Conservation (phyloP, 2,888 invertebrate species). For the Callosobruchus maculatus region DNA sequence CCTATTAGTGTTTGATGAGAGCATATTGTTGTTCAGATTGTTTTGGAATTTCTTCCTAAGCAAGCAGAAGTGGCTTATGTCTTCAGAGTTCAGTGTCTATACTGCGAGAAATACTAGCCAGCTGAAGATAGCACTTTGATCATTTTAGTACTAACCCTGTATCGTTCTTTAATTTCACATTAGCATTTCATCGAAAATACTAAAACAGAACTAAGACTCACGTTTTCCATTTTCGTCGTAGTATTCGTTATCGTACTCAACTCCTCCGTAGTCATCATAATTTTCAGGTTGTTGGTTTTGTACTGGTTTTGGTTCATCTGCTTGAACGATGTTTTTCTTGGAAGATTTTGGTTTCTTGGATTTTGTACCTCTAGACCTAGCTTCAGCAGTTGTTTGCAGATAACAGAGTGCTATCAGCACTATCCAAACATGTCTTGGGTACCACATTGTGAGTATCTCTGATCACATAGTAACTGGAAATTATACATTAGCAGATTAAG, state of each 20-base stretch:
- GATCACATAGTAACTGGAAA: background rate
- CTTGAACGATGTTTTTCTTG: constrained; percentile 12
- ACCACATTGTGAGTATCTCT: constrained; percentile 22
- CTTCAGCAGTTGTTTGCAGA: constrained; percentile 30
- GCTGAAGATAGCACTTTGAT: too few relatives aligned
- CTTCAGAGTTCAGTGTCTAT: too few relatives aligned
- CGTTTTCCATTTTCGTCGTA: constrained; percentile 30
- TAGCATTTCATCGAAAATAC: too few relatives aligned
- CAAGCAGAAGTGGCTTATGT: too few relatives aligned
- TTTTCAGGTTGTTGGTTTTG: constrained; percentile 41
- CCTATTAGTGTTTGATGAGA: too few relatives aligned
- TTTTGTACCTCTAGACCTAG: constrained; percentile 31
- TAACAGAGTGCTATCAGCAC: constrained; percentile 29
- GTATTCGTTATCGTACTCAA: constrained; percentile 40
- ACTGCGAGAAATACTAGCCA: too few relatives aligned
- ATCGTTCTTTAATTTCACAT: too few relatives aligned
- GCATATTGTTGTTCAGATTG: too few relatives aligned
- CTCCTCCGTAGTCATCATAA: constrained; percentile 34
- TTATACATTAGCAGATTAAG: background rate
- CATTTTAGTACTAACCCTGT: too few relatives aligned
- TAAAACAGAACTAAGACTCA: background rate
- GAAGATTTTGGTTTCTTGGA: background rate
- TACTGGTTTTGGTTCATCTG: constrained; percentile 20
- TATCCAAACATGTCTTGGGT: constrained; percentile 24
- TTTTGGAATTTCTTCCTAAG: too few relatives aligned